Percentiles rank a stretch among this genome's conserved stretches.
Conservation (phyloP, 2,888 invertebrate species). For the Priocnemis perturbator region DNA sequence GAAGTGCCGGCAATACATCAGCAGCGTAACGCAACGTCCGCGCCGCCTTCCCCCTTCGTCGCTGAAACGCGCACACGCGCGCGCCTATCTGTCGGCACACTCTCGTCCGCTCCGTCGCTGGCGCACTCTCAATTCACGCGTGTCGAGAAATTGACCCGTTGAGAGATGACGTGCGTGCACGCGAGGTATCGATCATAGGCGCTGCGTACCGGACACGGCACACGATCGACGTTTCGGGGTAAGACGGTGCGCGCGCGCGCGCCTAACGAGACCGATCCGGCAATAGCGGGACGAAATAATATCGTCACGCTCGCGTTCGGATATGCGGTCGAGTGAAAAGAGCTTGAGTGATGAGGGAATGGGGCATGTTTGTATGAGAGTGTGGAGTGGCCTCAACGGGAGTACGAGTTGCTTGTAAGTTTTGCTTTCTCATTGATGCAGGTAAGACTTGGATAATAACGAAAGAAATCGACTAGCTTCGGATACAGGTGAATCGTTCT, state of each 20-base stretch:
- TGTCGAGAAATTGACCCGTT: neutral
- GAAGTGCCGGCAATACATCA: conserved; percentile 54
- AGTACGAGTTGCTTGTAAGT: neutral
- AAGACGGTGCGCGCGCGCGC: neutral
- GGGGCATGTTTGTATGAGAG: neutral
- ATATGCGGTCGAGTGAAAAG: no score
- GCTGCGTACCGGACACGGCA: neutral
- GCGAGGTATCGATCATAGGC: neutral
- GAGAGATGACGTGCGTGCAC: neutral
- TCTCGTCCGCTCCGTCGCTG: no score
- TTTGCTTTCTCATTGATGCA: neutral
- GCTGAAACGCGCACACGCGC: conserved; percentile 25
- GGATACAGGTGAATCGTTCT: no score
- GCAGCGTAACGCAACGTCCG: conserved; percentile 29
- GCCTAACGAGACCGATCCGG: no score
- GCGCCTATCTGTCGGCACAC: no score
- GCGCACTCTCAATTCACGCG: neutral
- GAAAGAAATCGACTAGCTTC: no score
- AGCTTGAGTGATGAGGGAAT: neutral
- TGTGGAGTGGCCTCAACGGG: neutral
- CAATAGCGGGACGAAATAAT: no score
- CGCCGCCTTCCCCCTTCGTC: conserved; percentile 22
- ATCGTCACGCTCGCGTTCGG: no score
- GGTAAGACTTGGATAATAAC: neutral
- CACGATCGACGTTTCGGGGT: neutral